Evolutionary conservation across 1,140 invertebrate genomes (phyloP).

Genomic region (Cyrtorhinus lividipennis): DNA sequence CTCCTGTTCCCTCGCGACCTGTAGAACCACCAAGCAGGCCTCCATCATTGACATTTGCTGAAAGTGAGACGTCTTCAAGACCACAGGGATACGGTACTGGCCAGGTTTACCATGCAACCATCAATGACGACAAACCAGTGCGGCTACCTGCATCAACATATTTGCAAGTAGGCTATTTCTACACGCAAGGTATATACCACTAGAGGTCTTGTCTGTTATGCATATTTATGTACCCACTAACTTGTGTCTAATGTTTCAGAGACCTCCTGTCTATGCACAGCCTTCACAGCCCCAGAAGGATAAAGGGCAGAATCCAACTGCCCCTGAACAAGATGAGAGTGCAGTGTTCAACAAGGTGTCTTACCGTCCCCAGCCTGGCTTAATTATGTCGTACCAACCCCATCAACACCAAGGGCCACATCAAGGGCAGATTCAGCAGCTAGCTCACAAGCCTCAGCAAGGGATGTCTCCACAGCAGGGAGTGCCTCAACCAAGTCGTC

Average conservation of each 20-base stretch:
- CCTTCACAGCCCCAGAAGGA: neutral
- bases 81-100: neutral
- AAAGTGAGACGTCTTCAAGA: neutral
- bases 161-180: neutral
- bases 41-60: neutral
- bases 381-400: neutral
- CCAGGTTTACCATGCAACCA: neutral
- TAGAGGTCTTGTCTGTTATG: neutral
- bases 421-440: neutral
- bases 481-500: neutral
- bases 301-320: neutral
- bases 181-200: no score
- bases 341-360: neutral
- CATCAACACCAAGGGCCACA: neutral
- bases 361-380: neutral
- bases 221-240: neutral
- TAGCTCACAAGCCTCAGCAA: neutral
- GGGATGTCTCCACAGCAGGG: no score
- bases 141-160: neutral
- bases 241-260: neutral
- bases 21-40: neutral
- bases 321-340: neutral
- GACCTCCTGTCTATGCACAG: neutral
- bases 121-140: neutral
- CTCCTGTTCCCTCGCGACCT: neutral